Base-by-base conservation (phyloP, 2,797 vertebrate species). In the Pogonophryne albipinna region DNA sequence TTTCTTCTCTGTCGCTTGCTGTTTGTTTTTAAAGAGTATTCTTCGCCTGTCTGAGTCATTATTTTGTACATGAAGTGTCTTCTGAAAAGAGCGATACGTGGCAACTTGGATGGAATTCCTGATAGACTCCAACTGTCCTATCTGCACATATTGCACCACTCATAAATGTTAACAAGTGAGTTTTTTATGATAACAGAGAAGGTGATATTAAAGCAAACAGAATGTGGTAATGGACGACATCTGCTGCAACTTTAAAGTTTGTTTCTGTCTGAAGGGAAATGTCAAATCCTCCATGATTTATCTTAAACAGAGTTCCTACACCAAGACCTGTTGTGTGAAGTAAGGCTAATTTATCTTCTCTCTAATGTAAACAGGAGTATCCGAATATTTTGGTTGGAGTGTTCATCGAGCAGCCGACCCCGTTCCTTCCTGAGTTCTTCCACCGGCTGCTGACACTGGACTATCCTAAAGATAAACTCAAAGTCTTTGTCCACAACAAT, bases 371-470 rank as follows among this genome's bases (percentile, higher is more conserved):
- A 92, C 92, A 99, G 97, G 96, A 96, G 45, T 94, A 91, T 92
- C 98, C 98, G 52, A 95, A 88, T 57, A 96, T 99, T 85, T 93
- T 95, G 87, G 91, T 99, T 59, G 97, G 96, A 59, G 87, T 99
- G 78, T 99, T 98, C 91, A 98, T 99, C 74, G 97, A 99, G 90
- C 97, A 98, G 94, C 97, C 97, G 49, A 97, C 97, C 31, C 98
- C 98, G 45, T 99, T 99, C 84, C 94, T 99, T 61, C 89, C 97
- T 14, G 97, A 97, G 82, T 98, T 99, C 93, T 95, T 99, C 84
- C 95, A 97, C 66, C 89, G 91, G 47, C 78, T 99, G 41, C 89
- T 97, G 80, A 93, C 91, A 59, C 87, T 99, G 85, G 97, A 99
- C 86, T 99, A 99, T 89, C 96, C 98, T 55, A 96, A 94, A 89